Evolutionary conservation across 53 echinoderm and acorn worm species (phyloP), one percentile per base, ranked within the genome.

Genomic region (Crossaster papposus): DNA sequence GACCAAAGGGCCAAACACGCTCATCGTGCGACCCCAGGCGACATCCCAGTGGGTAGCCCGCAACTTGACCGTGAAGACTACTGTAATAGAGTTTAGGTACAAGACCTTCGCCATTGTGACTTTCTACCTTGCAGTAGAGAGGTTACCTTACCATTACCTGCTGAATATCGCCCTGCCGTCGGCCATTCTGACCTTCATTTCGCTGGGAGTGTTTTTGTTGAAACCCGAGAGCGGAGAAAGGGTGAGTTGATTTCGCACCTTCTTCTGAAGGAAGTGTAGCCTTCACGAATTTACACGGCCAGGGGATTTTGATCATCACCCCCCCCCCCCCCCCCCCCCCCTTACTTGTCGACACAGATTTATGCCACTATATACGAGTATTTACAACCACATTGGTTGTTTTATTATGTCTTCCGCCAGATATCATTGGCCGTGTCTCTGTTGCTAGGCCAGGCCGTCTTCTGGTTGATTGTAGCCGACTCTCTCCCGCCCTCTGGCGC

Each of bases 391-490:
- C 6, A 44, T 44, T 9, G 44, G 5, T 9, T 44, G 5, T 44
- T 44, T 44, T 9, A 44, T 44, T 0, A 7, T 44, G 44, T n/a
- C 9, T 36, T 82, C 62, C 17, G 30, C 33, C 65, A 82, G 82
- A 65, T 82, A 11, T 82, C 82, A 10, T 33, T 82, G 18, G 28
- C 53, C 26, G 65, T 82, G 35, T 82, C 82, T 7, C 28, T 82
- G 37, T 30, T 82, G 65, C 82, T 82, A 17, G 82, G 82, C 24
- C 82, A 82, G 65, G 82, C 82, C 10, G 82, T 82, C 35, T 82
- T 82, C 30, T 82, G 82, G 82, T 35, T 82, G 10, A 65, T 82
- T 20, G 64, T 64, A 22, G 82, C 82, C 14, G 82, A 82, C n/a
- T 35, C 82, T 29, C 37, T 82, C 28, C 82, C 82, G 36, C 20